Percentiles rank a stretch among this genome's conserved stretches.
Evolutionary conservation across 2,797 vertebrate species (phyloP).

Genomic region (Halcyon leucocephala): DNA sequence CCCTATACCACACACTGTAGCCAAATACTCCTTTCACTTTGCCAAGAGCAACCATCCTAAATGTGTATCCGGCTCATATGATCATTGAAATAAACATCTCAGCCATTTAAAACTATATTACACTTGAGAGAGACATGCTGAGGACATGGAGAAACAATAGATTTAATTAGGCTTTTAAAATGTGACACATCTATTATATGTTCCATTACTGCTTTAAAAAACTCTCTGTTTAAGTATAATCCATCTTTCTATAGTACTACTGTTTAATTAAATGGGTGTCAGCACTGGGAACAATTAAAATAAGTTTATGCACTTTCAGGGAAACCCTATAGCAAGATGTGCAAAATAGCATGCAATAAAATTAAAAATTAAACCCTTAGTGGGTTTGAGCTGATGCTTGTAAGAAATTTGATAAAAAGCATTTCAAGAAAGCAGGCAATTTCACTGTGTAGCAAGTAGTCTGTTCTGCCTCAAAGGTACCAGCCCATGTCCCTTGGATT

Average conservation of each 20-base stretch:
- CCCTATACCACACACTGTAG: neutral
- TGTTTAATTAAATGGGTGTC: slow-evolving; percentile 60
- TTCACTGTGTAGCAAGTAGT: neutral
- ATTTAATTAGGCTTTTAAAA: slow-evolving; percentile 67
- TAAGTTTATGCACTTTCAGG: slow-evolving; percentile 47
- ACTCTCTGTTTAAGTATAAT: slow-evolving; percentile 30
- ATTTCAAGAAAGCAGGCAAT: slow-evolving; percentile 2
- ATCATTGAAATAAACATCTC: slow-evolving; percentile 36
- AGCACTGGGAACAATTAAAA: slow-evolving; percentile 67
- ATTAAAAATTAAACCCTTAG: slow-evolving; percentile 46
- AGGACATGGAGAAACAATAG: slow-evolving; percentile 50
- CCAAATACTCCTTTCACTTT: neutral
- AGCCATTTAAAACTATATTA: slow-evolving; percentile 13
- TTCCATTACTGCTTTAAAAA: slow-evolving; percentile 39
- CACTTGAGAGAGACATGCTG: slow-evolving; percentile 50
- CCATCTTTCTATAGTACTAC: slow-evolving; percentile 44
- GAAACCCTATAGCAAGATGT: slow-evolving; percentile 57
- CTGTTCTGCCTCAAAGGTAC: neutral
- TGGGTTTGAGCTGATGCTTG: neutral
- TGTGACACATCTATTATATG: slow-evolving; percentile 57
- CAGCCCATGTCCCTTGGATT: neutral
- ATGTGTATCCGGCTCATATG: neutral
- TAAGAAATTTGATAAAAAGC: slow-evolving; percentile 22
- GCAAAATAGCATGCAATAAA: slow-evolving; percentile 41
- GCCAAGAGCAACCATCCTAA: neutral